phyloP scores from a whole-genome alignment of 2,113 vertebrate species.

The Scopus umbretta region DNA sequence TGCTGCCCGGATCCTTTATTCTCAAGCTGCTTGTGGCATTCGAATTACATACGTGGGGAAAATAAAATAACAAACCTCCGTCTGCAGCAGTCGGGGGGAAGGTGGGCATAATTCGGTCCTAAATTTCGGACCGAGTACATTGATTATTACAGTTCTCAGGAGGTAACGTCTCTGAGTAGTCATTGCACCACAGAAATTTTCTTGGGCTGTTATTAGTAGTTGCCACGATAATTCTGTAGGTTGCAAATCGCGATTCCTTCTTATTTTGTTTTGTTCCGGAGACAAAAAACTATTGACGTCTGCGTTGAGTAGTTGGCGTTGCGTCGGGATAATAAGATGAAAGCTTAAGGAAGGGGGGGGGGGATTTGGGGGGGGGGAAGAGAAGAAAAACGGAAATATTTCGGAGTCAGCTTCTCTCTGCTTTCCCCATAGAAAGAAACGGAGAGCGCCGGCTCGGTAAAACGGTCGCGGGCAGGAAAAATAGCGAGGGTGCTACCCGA shows the following conservation, averaged over 20 bases:
- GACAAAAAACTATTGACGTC: constrained; percentile 23
- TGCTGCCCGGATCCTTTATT: not conserved
- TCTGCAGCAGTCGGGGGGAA: not conserved
- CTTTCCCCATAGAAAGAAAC: not conserved
- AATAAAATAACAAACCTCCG: not conserved
- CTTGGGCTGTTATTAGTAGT: not conserved
- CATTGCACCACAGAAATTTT: constrained; percentile 30
- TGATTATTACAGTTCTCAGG: constrained; percentile 1
- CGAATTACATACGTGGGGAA: constrained; percentile 22
- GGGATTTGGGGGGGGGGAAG: fast-evolving
- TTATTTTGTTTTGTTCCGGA: constrained; percentile 38
- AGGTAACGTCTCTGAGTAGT: not conserved
- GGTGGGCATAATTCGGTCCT: not conserved
- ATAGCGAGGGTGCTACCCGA: constrained; percentile 16
- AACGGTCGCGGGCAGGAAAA: not conserved
- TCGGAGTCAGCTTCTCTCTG: not conserved
- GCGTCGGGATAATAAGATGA: not conserved
- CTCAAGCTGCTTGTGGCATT: constrained; percentile 8
- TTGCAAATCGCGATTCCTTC: not conserved
- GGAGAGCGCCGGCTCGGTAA: not conserved
- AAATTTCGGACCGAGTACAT: not conserved
- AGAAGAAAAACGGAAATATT: not conserved
- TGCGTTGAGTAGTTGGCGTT: constrained; percentile 14
- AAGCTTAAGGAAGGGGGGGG: not conserved
- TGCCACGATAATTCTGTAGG: constrained; percentile 23